Percentiles rank a stretch among this genome's conserved stretches.
These are phyloP conservation scores for Endomychus coccineus DNA, from an alignment of 2,888 invertebrate species.

Conservation along the genomic window DNA sequence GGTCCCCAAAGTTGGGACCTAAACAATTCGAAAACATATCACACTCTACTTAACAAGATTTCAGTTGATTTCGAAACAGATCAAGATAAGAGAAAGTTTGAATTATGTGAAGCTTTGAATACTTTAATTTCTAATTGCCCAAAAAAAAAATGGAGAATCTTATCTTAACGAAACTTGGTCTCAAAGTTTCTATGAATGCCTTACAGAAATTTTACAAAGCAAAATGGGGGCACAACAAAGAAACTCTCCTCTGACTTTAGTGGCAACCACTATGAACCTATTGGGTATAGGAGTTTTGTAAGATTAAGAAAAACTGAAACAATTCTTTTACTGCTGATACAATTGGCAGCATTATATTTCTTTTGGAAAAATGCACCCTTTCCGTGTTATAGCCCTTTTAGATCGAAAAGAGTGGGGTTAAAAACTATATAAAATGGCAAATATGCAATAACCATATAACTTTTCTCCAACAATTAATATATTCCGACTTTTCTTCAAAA, in stretches of 20 bases:
- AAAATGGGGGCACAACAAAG: conserved; percentile 83
- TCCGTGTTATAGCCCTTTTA: too few relatives aligned
- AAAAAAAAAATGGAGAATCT: conserved; percentile 54
- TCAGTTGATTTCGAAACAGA: conserved; percentile 83
- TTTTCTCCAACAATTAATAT: too few relatives aligned
- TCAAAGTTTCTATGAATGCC: conserved; percentile 69
- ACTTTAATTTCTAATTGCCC: conserved; percentile 68
- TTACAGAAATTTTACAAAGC: conserved; percentile 76
- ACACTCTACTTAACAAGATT: conserved; percentile 74
- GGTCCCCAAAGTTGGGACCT: conserved; percentile 71
- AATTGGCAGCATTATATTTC: conserved; percentile 83
- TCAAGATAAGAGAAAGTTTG: conserved; percentile 83
- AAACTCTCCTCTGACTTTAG: conserved; percentile 79
- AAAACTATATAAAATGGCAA: too few relatives aligned
- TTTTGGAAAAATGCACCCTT: too few relatives aligned
- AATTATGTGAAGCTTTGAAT: conserved; percentile 72
- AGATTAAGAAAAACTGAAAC: conserved; percentile 72
- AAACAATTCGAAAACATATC: conserved; percentile 71
- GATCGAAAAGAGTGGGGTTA: too few relatives aligned
- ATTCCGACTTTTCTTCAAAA: too few relatives aligned
- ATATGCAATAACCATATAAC: too few relatives aligned
- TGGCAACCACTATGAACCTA: conserved; percentile 71
- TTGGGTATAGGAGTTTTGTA: conserved; percentile 77
- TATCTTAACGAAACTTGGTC: conserved; percentile 74
- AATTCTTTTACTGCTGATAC: conserved; percentile 76